A percentile compares a stretch with the other conserved stretches of the same genome.
phyloP scores from a whole-genome alignment of 1,140 invertebrate genomes.

The Schlechtendalia chinensis region DNA sequence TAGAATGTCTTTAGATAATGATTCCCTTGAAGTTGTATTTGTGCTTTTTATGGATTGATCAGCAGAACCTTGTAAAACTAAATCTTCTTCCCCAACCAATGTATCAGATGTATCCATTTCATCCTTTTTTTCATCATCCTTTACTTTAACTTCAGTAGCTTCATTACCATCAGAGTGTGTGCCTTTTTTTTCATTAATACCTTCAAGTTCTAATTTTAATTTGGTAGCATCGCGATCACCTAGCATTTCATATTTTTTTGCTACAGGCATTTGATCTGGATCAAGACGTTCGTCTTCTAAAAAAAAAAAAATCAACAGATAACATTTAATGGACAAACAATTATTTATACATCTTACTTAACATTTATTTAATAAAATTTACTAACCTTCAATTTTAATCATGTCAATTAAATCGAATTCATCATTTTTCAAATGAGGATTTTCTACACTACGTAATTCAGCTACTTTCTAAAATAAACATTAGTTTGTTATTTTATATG shows the following conservation, averaged over 20 bases:
- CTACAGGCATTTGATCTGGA: slow-evolving; percentile 34
- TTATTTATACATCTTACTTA: too few species aligned
- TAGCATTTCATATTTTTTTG: slow-evolving; percentile 46
- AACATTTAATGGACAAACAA: background rate
- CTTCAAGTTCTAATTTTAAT: slow-evolving; percentile 41
- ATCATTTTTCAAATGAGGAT: slow-evolving; percentile 34
- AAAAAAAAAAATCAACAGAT: background rate
- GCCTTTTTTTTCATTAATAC: background rate
- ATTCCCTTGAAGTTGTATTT: background rate
- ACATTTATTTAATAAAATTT: too few species aligned
- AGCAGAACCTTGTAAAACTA: background rate
- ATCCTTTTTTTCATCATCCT: slow-evolving; percentile 8
- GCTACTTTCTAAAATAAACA: slow-evolving; percentile 35
- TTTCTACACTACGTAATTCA: background rate
- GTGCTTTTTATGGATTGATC: background rate
- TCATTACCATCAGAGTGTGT: background rate
- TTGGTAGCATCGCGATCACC: slow-evolving; percentile 28
- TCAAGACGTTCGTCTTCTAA: slow-evolving; percentile 6
- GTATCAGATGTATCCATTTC: background rate
- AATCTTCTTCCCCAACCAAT: background rate
- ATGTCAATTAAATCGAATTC: slow-evolving; percentile 47
- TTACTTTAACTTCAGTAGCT: background rate
- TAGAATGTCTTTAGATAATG: background rate
- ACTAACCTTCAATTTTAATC: slow-evolving; percentile 44
- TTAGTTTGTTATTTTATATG: background rate